Evolutionary conservation across 1,140 invertebrate genomes (phyloP), one percentile per base, ranked within the genome.

Genomic region (Pogonomyrmex barbatus): DNA sequence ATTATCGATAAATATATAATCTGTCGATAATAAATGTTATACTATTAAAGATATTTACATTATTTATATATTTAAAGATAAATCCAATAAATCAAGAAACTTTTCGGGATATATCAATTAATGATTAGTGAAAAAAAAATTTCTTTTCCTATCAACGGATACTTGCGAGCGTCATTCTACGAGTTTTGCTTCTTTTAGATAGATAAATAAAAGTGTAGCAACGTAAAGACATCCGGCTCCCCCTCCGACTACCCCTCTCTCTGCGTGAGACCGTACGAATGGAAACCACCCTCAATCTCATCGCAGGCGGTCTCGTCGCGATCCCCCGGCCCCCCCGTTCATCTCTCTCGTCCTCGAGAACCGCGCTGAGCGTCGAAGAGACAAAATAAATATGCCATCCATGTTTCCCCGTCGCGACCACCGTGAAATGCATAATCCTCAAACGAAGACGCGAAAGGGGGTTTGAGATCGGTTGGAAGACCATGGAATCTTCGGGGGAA

Each of bases 321-420:
- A 33, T 45, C 84, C 88, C 65, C 73, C 33, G 6, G 76, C 42
- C 24, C 67, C 67, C 67, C 86, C 83, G 70, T 82, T 76, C 88
- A 84, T 88, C 88, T 62, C 71, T 71, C 60, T 17, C 42, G 52
- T 71, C 63, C 88, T 76, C 75, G 70, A 78, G 65, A 86, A 85
- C 60, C 50, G 52, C 82, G 67, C 56, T 88, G 90, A 92, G 87
- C 81, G 84, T 65, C 71, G 68, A 68, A 56, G 71, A 91, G 78
- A 92, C 91, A 92, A 93, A 92, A 93, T 94, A 94, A 94, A 94
- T 94, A 94, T 87, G 67, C 90, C 75, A 90, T 86, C 89, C 79
- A 88, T 86, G 88, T 91, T 93, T 93, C 86, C 92, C 90, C 84
- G 85, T 91, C 62, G 71, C 77, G 79, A 52, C 87, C 85, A 89